These are phyloP conservation scores for Coryphaenoides rupestris DNA, from an alignment of 2,113 vertebrate genomes.

Conservation along the genomic window DNA sequence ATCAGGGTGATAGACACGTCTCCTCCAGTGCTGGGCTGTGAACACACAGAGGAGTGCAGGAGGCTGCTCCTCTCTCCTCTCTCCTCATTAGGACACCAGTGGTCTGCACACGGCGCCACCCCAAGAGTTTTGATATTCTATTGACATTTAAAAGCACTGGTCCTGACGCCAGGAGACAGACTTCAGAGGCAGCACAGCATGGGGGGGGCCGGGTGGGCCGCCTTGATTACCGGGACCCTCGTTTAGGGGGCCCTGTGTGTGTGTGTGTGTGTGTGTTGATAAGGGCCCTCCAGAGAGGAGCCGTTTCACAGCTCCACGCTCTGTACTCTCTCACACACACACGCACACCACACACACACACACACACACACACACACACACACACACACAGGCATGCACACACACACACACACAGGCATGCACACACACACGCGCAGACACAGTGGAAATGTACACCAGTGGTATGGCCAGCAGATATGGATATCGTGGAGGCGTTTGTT, in stretches of 20 bases:
- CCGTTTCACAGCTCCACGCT: conserved; percentile 21
- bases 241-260: conserved; percentile 34
- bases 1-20: too few relatives aligned
- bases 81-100: neutral
- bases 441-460: too few relatives aligned
- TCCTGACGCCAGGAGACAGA: conserved; percentile 31
- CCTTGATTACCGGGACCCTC: conserved; percentile 34
- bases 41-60: too few relatives aligned
- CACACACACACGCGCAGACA: too few relatives aligned
- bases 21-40: too few relatives aligned
- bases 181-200: conserved; percentile 48
- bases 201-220: conserved; percentile 15
- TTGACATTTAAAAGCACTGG: conserved; percentile 50
- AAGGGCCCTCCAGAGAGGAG: conserved; percentile 34
- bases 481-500: too few relatives aligned
- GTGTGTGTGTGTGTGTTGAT: conserved; percentile 9
- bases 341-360: conserved; percentile 14
- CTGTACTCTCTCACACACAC: conserved; percentile 23
- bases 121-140: conserved; percentile 21
- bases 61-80: too few relatives aligned
- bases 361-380: neutral
- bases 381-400: too few relatives aligned
- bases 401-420: too few relatives aligned
- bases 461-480: too few relatives aligned
- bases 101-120: neutral